Conservation (phyloP, 2,113 vertebrate species). For the Carassius gibelio region DNA sequence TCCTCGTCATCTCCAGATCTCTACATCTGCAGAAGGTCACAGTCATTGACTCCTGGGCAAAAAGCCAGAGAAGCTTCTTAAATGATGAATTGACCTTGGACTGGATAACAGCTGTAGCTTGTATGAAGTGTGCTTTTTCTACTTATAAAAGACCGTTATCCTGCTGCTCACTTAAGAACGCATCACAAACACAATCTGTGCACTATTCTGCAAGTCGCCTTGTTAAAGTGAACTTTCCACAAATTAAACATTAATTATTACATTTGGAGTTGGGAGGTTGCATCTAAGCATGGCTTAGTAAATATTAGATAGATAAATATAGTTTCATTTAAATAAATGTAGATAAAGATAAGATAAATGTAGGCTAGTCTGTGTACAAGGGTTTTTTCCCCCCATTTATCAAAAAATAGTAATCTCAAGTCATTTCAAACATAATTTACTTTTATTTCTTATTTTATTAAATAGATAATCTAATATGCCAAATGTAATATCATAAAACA, state of each 20-base stretch:
- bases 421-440: neutral
- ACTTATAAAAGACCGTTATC: neutral
- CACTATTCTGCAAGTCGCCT: neutral
- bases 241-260: neutral
- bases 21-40: neutral
- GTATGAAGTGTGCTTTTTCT: neutral
- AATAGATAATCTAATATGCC: neutral
- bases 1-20: neutral
- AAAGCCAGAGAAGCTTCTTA: neutral
- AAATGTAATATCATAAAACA: no score
- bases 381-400: no score
- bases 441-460: neutral
- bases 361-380: no score
- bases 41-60: neutral
- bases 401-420: neutral
- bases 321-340: no score
- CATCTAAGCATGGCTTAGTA: no score
- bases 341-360: no score
- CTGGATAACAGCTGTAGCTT: neutral
- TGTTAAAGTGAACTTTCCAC: neutral
- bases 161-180: neutral
- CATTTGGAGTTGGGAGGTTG: no score
- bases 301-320: no score
- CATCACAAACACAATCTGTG: neutral
- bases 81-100: neutral